Evolutionary conservation across 2,797 vertebrate genomes (phyloP).

Genomic region (Sternotherus odoratus): DNA sequence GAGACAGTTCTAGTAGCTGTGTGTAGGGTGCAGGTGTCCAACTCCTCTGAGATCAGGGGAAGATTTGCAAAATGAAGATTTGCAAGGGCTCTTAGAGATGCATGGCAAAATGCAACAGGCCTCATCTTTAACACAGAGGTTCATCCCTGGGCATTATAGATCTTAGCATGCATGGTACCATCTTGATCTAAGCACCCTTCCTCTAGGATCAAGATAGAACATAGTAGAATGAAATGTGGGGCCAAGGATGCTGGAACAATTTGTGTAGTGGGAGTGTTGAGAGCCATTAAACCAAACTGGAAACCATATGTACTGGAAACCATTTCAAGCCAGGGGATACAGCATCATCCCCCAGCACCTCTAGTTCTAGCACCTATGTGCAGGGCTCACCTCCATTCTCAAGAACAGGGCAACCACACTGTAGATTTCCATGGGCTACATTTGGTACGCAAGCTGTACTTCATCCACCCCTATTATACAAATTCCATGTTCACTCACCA

Average conservation of each 20-base stretch:
- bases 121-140: neutral
- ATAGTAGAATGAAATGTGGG: neutral
- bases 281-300: no score
- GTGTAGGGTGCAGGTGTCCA: neutral
- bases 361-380: no score
- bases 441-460: slow-evolving; percentile 35
- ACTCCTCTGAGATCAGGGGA: neutral
- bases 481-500: neutral
- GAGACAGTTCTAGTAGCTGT: neutral
- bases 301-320: no score
- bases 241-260: no score
- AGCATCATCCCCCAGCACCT: no score
- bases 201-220: neutral
- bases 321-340: no score
- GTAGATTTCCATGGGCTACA: neutral
- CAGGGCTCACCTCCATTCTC: neutral
- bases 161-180: neutral
- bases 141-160: neutral
- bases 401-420: neutral
- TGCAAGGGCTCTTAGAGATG: neutral
- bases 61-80: neutral
- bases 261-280: neutral
- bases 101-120: neutral
- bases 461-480: slow-evolving; percentile 17
- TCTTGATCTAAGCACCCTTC: neutral